Conservation (phyloP, 1,140 invertebrate species). For the Drosophila trapezifrons region DNA sequence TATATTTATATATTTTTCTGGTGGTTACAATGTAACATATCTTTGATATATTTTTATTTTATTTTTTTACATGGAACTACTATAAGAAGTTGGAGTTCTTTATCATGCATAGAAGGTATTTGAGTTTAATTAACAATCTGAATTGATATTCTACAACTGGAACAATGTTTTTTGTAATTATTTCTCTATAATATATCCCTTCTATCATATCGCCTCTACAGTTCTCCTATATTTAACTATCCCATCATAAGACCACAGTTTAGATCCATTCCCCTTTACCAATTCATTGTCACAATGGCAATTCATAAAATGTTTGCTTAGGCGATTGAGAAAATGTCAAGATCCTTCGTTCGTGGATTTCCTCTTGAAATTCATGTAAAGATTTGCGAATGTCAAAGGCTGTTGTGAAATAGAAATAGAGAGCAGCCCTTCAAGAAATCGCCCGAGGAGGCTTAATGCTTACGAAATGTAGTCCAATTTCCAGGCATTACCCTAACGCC, state of each 20-base stretch:
- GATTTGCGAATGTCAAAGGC: conserved; percentile 49
- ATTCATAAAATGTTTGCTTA: conserved; percentile 46
- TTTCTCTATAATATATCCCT: neutral
- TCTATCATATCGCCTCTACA: neutral
- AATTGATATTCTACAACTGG: too few relatives aligned
- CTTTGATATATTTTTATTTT: too few relatives aligned
- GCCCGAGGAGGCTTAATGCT: conserved; percentile 47
- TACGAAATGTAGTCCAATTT: conserved; percentile 57
- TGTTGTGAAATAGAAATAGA: conserved; percentile 18
- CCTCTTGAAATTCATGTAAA: conserved; percentile 10
- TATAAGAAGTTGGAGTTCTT: too few relatives aligned
- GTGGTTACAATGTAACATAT: neutral
- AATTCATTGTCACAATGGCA: conserved; percentile 10
- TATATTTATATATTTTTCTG: neutral
- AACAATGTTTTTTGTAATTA: too few relatives aligned
- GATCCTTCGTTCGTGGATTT: conserved; percentile 17
- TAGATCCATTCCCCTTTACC: neutral
- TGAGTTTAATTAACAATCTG: too few relatives aligned
- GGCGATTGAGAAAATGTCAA: conserved; percentile 55
- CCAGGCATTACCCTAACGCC: conserved; percentile 51
- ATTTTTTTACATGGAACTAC: too few relatives aligned
- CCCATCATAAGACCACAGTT: conserved; percentile 9
- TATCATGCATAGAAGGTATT: too few relatives aligned
- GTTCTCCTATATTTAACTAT: conserved; percentile 11
- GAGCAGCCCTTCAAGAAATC: conserved; percentile 18